phyloP scores from a whole-genome alignment of 1,140 invertebrate species.

The Galleria mellonella region DNA sequence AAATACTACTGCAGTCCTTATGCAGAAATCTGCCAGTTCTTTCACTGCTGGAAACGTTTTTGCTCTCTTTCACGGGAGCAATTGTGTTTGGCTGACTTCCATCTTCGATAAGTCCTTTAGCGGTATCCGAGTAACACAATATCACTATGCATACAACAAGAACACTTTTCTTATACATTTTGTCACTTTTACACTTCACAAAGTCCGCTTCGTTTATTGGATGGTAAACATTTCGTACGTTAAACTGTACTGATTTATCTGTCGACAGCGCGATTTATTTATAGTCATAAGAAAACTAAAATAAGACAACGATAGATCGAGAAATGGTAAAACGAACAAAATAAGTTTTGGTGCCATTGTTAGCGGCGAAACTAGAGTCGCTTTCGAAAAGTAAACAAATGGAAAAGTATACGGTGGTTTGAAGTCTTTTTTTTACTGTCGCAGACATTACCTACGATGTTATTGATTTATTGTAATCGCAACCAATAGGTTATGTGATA shows the following conservation, averaged over 20 bases:
- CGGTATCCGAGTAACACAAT: constrained; percentile 20
- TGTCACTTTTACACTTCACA: constrained; percentile 28
- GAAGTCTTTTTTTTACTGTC: too few species aligned
- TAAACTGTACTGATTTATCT: constrained; percentile 36
- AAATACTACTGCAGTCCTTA: constrained; percentile 50
- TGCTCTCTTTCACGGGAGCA: constrained; percentile 7
- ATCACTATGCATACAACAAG: constrained; percentile 18
- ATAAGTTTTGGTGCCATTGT: constrained; percentile 33
- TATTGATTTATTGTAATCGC: too few species aligned
- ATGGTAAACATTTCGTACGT: constrained; percentile 32
- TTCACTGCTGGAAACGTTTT: constrained; percentile 33
- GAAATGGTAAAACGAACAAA: constrained; percentile 45
- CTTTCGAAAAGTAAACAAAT: constrained; percentile 47
- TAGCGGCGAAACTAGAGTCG: constrained; percentile 24
- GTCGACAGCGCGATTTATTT: constrained; percentile 38
- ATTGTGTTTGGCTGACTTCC: constrained; percentile 23
- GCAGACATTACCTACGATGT: too few species aligned
- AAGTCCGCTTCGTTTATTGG: constrained; percentile 14
- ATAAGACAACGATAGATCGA: constrained; percentile 23
- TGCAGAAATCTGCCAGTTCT: constrained; percentile 42
- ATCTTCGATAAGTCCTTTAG: constrained; percentile 24
- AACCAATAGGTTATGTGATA: too few species aligned
- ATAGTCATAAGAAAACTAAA: constrained; percentile 48
- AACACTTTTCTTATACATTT: constrained; percentile 44
- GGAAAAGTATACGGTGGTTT: constrained; percentile 18